Evolutionary conservation across 1,140 invertebrate species (phyloP).

Genomic region (Drosophila asahinai): DNA sequence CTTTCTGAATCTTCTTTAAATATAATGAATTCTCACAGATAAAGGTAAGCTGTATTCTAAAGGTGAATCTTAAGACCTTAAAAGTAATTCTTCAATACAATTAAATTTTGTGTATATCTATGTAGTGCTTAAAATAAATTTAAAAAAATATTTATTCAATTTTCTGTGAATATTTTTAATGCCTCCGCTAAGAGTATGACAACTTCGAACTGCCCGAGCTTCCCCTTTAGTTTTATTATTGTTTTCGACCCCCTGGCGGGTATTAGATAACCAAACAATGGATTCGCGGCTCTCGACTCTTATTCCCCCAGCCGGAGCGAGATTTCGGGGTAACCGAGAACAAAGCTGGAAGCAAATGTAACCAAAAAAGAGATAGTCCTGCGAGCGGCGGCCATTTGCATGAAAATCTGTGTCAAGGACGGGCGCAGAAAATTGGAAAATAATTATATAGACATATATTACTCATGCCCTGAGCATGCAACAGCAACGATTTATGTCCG

Average conservation of each 20-base stretch:
- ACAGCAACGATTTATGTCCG: too few relatives aligned
- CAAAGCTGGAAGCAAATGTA: slow-evolving; percentile 18
- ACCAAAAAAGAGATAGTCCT: background rate
- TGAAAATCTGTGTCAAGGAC: slow-evolving; percentile 27
- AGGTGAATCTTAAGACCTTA: too few relatives aligned
- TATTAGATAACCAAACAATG: slow-evolving; percentile 77
- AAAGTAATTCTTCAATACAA: too few relatives aligned
- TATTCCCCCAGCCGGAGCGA: background rate
- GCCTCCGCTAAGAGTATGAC: background rate
- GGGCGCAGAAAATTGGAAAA: background rate
- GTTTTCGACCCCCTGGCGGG: slow-evolving; percentile 36
- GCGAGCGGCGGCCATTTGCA: slow-evolving; percentile 22
- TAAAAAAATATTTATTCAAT: too few relatives aligned
- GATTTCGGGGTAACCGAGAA: slow-evolving; percentile 17
- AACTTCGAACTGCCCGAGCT: too few relatives aligned
- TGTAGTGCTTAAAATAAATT: too few relatives aligned
- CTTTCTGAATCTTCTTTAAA: background rate
- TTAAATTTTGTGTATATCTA: too few relatives aligned
- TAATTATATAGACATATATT: background rate
- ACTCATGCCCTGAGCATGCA: too few relatives aligned
- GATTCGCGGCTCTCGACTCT: slow-evolving; percentile 23
- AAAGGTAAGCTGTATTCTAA: too few relatives aligned
- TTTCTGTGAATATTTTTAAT: too few relatives aligned
- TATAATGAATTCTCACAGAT: too few relatives aligned
- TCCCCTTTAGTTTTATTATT: slow-evolving; percentile 3